Conservation (phyloP, 2,888 invertebrate species). For the Caradrina kadenii region DNA sequence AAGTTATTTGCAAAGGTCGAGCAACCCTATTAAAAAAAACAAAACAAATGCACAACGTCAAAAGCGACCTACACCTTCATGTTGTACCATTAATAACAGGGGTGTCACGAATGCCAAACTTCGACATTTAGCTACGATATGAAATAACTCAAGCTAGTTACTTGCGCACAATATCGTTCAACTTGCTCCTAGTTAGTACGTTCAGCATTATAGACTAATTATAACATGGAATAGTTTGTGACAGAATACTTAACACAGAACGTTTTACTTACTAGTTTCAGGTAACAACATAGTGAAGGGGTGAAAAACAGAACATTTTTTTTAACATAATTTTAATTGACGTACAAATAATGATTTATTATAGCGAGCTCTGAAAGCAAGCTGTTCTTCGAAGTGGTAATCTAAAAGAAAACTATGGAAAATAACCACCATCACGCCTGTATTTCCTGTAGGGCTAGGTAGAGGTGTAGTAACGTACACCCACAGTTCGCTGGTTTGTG, state of each 20-base stretch:
- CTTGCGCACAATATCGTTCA: constrained; percentile 30
- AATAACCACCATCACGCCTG: no score
- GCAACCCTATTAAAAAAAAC: constrained; percentile 20
- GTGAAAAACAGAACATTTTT: no score
- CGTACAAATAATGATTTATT: no score
- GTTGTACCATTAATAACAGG: constrained; percentile 30
- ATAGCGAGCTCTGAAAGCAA: no score
- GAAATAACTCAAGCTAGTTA: constrained; percentile 48
- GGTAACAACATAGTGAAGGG: neutral
- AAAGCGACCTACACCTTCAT: constrained; percentile 26
- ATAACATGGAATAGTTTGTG: constrained; percentile 13
- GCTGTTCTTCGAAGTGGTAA: no score
- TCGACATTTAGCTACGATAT: constrained; percentile 54
- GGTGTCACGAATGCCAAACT: constrained; percentile 50
- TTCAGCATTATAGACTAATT: constrained; percentile 25
- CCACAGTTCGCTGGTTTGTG: no score
- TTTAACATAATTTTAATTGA: no score
- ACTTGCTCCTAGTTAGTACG: constrained; percentile 25
- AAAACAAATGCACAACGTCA: constrained; percentile 32
- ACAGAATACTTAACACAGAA: neutral
- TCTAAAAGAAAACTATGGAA: no score
- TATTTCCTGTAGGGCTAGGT: no score
- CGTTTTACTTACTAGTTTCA: neutral
- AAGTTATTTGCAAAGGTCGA: constrained; percentile 37
- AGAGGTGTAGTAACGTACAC: no score